phyloP scores from a whole-genome alignment of 2,113 vertebrate genomes.

The Procavia capensis region DNA sequence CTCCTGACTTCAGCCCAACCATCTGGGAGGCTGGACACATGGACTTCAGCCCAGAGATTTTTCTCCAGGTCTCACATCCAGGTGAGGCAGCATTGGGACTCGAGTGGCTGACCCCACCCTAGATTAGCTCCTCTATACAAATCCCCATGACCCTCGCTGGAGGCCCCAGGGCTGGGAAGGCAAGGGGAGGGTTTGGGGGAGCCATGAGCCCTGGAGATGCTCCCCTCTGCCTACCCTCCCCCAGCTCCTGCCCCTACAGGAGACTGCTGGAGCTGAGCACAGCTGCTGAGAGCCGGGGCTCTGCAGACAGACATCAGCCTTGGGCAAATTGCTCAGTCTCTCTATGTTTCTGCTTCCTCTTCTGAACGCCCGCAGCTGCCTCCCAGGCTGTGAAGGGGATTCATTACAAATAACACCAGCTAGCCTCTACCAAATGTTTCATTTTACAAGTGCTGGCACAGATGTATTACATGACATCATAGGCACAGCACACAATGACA shows the following conservation, averaged over 20 bases:
- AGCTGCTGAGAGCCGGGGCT: fast-evolving
- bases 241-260: fast-evolving
- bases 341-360: fast-evolving
- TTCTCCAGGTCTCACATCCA: not conserved
- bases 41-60: not conserved
- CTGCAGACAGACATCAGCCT: not conserved
- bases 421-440: fast-evolving
- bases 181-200: not conserved
- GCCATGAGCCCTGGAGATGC: fast-evolving
- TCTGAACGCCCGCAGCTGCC: not conserved
- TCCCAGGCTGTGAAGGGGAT: not conserved
- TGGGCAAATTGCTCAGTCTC: not conserved
- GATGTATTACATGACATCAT: fast-evolving
- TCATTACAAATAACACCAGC: fast-evolving
- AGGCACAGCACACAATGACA: fast-evolving
- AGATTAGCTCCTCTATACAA: not conserved
- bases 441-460: not conserved
- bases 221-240: not conserved
- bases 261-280: not conserved
- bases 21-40: not conserved
- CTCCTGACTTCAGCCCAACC: not conserved
- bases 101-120: too few relatives aligned
- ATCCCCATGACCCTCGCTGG: too few relatives aligned
- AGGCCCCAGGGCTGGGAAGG: fast-evolving
- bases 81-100: not conserved